phyloP scores from a whole-genome alignment of 2,113 vertebrate genomes.

The Gobiocypris rarus region DNA sequence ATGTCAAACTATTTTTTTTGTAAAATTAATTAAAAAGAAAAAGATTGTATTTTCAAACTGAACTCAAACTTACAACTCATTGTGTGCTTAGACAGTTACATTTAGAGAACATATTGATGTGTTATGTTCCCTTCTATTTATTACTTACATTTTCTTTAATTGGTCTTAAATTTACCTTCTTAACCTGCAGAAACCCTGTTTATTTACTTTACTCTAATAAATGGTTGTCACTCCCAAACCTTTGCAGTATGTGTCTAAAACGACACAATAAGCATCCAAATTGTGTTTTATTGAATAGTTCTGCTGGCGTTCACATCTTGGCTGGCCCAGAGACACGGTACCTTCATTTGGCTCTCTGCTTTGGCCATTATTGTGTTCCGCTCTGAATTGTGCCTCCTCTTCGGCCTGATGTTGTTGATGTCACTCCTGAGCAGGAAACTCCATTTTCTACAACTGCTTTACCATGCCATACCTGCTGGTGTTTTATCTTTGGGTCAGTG shows the following conservation, averaged over 20 bases:
- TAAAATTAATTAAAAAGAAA: no score
- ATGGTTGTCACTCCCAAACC: no score
- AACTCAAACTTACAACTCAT: no score
- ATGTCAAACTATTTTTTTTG: no score
- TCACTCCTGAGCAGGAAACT: constrained; percentile 79
- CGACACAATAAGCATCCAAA: not conserved
- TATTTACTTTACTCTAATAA: not conserved
- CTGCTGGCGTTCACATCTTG: constrained; percentile 86
- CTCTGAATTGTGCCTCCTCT: constrained; percentile 86
- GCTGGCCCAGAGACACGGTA: constrained; percentile 82
- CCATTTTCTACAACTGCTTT: constrained; percentile 73
- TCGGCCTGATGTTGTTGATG: constrained; percentile 87
- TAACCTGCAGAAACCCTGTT: no score
- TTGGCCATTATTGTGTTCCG: constrained; percentile 89
- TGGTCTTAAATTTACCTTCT: no score
- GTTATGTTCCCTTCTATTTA: no score
- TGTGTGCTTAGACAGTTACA: no score
- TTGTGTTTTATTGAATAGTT: constrained; percentile 71
- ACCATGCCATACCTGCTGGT: constrained; percentile 84
- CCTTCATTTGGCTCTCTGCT: constrained; percentile 88
- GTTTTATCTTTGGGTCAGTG: constrained; percentile 84
- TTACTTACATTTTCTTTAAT: no score
- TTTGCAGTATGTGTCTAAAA: not conserved
- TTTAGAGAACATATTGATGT: no score
- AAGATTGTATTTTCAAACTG: no score